Evolutionary conservation across 2,797 vertebrate genomes (phyloP).

Genomic region (Kryptopterus vitreolus): DNA sequence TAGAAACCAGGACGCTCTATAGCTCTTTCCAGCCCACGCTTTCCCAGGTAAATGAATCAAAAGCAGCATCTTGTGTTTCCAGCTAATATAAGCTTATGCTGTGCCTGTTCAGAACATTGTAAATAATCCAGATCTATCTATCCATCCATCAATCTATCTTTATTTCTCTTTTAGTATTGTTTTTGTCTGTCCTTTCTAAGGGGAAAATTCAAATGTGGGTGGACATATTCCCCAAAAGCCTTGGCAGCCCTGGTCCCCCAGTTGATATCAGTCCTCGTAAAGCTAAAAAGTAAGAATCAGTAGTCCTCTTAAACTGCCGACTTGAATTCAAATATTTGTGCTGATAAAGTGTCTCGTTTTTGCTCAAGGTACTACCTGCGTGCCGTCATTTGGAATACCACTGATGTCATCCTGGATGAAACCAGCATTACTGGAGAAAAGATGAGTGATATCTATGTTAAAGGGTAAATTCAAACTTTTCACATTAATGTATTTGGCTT

Average conservation of each 20-base stretch:
- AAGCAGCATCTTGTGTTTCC: neutral
- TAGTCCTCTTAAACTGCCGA: neutral
- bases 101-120: neutral
- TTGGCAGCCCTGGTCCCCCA: conserved; percentile 86
- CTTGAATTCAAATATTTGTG: neutral
- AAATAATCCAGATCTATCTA: neutral
- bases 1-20: conserved; percentile 90
- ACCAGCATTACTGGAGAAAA: conserved; percentile 96
- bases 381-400: conserved; percentile 93
- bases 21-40: conserved; percentile 95
- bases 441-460: conserved; percentile 98
- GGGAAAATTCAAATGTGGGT: conserved; percentile 97
- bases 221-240: conserved; percentile 91
- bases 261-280: conserved; percentile 88
- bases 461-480: conserved; percentile 78
- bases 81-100: neutral
- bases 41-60: conserved; percentile 78
- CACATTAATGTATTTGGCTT: neutral
- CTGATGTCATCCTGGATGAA: conserved; percentile 91
- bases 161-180: neutral
- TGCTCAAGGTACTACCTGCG: conserved; percentile 82
- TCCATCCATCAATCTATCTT: neutral
- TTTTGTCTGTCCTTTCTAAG: conserved; percentile 66
- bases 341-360: neutral
- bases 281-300: conserved; percentile 82